These are phyloP conservation scores for Thripadectes ignobilis DNA, from an alignment of 2,797 vertebrate genomes.

Conservation along the genomic window DNA sequence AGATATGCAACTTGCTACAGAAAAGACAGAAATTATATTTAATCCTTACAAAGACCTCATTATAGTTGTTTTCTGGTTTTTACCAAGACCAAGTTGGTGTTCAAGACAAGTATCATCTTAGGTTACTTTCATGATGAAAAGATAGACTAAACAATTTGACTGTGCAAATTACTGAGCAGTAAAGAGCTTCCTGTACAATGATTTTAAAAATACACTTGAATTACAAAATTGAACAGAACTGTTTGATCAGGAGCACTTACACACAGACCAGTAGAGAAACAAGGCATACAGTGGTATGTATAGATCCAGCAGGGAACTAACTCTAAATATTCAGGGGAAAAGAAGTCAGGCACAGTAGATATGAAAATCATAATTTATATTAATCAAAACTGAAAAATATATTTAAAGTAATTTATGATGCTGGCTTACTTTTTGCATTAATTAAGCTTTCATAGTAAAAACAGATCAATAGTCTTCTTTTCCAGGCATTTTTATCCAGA, in stretches of 20 bases:
- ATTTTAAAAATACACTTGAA: background rate
- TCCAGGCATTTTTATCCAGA: background rate
- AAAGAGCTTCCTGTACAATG: background rate
- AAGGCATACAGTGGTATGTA: background rate
- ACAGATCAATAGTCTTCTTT: background rate
- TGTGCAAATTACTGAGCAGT: background rate
- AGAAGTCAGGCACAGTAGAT: background rate
- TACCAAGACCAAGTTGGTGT: background rate
- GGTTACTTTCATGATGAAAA: background rate
- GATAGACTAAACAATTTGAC: background rate
- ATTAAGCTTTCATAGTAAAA: background rate
- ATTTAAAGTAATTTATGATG: background rate
- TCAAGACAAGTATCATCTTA: background rate
- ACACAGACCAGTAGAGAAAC: background rate
- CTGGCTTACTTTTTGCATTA: background rate
- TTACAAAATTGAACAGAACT: background rate
- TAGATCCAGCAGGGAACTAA: background rate
- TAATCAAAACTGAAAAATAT: background rate
- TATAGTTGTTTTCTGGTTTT: background rate
- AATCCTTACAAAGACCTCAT: background rate
- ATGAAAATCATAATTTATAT: background rate
- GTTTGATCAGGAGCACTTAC: background rate
- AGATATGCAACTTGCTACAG: background rate
- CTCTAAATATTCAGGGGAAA: background rate
- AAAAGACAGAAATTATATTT: background rate